These are phyloP conservation scores for Caenorhabditis sinica DNA, from an alignment of 2,888 invertebrate species.

Conservation along the genomic window DNA sequence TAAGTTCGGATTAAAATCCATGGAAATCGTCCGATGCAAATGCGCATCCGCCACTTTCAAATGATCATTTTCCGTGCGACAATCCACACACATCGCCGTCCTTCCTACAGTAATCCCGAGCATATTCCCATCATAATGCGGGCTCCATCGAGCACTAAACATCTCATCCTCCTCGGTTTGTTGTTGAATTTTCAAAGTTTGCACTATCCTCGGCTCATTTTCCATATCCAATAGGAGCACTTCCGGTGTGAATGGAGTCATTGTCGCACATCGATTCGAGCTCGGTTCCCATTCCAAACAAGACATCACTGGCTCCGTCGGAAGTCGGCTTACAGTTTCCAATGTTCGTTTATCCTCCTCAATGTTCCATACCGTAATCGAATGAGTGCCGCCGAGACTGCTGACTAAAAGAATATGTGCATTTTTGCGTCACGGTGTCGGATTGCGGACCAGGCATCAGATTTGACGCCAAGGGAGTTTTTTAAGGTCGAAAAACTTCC, in stretches of 20 bases:
- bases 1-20: constrained; percentile 96
- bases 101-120: constrained; percentile 87
- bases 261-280: constrained; percentile 50
- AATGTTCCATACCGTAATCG: constrained; percentile 65
- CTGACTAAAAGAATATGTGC: constrained; percentile 49
- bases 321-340: constrained; percentile 47
- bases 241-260: constrained; percentile 32
- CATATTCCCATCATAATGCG: constrained; percentile 92
- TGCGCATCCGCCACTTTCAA: constrained; percentile 94
- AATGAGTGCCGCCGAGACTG: constrained; percentile 42
- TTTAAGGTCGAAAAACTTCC: too few species aligned
- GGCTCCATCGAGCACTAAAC: constrained; percentile 92
- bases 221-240: constrained; percentile 65
- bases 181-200: constrained; percentile 26
- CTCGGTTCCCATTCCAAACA: constrained; percentile 69
- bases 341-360: constrained; percentile 68
- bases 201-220: constrained; percentile 38
- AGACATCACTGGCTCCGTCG: constrained; percentile 39
- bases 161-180: constrained; percentile 87
- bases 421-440: too few species aligned
- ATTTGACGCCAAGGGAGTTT: not conserved
- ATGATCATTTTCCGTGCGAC: constrained; percentile 86
- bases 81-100: constrained; percentile 63
- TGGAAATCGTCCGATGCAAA: constrained; percentile 91
- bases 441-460: too few species aligned